Base-by-base conservation (phyloP, 2,797 vertebrate species). In the Thalassophryne amazonica region DNA sequence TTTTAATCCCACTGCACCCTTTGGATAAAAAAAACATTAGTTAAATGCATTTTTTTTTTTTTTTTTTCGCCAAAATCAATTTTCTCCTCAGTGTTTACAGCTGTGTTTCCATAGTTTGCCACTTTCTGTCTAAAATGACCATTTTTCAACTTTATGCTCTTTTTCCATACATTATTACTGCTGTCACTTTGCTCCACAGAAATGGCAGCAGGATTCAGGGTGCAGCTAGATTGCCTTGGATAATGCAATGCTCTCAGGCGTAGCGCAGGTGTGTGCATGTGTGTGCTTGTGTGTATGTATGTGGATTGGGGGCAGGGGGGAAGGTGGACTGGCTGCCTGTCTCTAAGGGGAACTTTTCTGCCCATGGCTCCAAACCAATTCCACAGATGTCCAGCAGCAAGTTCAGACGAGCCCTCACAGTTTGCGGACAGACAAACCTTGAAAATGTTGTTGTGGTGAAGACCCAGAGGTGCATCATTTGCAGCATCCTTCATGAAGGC, bases 191-290 rank as follows among this genome's bases (percentile, higher is more conserved):
- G 39, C 43, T 46, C 67, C 1, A 13, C 45, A 49, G 74, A 68
- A 74, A 76, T 38, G 55, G 57, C 49, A 73, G 58, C 31, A 6
- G 53, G 62, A 55, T 53, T 54, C 54, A 6, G 35, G 37, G 38
- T 58, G 50, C 72, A 57, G 76, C 76, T 66, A 64, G 66, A 78
- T 58, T 60, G 73, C 59, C 49, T 79, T 69, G 38, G 76, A 83
- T 76, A 73, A 78, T 64, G 49, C 65, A 69, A 40, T 39, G 53
- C 61, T 73, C 37, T 70, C 65, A 62, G 67, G 69, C 48, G 10
- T 27, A 55, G 39, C 53, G 39, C 62, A 46, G 55, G 66, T 69
- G 67, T 54, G 52, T 50, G 50, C 62, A 25, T 46, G 35, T 33
- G 31, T 38, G 41, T 49, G 47, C 47, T 24, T 49, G 49, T 16